Percentiles rank a stretch among this genome's conserved stretches.
phyloP scores from a whole-genome alignment of 2,797 vertebrate genomes.

The Epinephelus coioides region DNA sequence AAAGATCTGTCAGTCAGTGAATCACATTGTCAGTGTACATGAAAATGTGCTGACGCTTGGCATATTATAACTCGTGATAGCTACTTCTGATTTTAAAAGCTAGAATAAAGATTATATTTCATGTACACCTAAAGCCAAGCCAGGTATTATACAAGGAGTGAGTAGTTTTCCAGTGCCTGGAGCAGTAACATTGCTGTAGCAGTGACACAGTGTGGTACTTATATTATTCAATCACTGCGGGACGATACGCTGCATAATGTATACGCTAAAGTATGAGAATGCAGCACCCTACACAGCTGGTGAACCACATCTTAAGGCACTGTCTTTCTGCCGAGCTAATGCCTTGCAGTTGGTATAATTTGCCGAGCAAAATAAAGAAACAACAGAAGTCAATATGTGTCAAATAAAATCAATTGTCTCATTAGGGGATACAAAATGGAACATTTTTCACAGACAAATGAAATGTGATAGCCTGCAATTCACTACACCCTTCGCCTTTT shows the following conservation, averaged over 20 bases:
- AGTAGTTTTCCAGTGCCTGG: constrained; percentile 36
- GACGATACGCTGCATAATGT: constrained; percentile 58
- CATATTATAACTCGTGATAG: not conserved
- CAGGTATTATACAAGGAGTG: constrained; percentile 1
- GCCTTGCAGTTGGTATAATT: constrained; percentile 38
- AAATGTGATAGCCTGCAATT: constrained; percentile 38
- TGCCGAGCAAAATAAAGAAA: constrained; percentile 64
- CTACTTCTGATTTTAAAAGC: not conserved
- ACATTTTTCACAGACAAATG: constrained; percentile 60
- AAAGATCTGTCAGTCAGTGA: constrained; percentile 4
- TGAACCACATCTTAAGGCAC: constrained; percentile 45
- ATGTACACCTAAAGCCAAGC: not conserved
- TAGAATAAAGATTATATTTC: not conserved
- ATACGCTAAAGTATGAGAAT: constrained; percentile 49
- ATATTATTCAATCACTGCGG: constrained; percentile 66
- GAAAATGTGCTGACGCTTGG: not conserved
- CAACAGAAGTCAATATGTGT: constrained; percentile 62
- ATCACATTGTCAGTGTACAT: not conserved
- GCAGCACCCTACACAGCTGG: constrained; percentile 46
- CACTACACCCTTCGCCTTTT: constrained; percentile 29
- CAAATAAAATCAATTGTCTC: constrained; percentile 72
- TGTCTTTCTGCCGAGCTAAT: constrained; percentile 9
- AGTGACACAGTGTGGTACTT: constrained; percentile 43
- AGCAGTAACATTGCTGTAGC: constrained; percentile 38
- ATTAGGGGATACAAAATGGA: constrained; percentile 56